Conservation (phyloP, 2,797 vertebrate genomes). For the Heteromormyrus szaboi region DNA sequence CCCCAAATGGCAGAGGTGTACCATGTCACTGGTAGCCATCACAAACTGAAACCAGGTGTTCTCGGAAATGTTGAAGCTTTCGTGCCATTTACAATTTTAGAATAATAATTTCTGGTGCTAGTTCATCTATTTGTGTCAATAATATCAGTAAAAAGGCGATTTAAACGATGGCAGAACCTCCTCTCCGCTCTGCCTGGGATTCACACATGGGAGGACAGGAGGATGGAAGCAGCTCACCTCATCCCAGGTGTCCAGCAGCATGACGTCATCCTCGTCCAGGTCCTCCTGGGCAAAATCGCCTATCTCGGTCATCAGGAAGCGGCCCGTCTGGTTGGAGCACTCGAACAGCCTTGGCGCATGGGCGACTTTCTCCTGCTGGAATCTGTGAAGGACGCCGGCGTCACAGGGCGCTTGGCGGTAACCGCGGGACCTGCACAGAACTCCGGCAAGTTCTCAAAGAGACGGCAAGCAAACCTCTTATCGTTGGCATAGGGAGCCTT, state of each 20-base stretch:
- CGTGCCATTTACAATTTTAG: background rate
- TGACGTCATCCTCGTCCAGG: constrained; percentile 84
- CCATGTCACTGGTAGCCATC: background rate
- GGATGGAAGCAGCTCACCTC: constrained; percentile 64
- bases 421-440: no score
- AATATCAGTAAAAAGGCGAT: background rate
- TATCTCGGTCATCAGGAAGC: constrained; percentile 78
- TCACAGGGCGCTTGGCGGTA: background rate
- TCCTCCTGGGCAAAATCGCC: constrained; percentile 74
- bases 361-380: constrained; percentile 57
- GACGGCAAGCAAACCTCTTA: constrained; percentile 62
- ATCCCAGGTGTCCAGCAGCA: constrained; percentile 88
- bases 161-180: background rate
- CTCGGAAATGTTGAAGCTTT: background rate
- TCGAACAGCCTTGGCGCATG: constrained; percentile 80
- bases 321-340: constrained; percentile 84
- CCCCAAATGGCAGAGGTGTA: background rate
- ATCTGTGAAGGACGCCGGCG: constrained; percentile 48
- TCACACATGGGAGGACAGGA: background rate
- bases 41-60: background rate
- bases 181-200: background rate
- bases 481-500: constrained; percentile 77
- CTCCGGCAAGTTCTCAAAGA: background rate
- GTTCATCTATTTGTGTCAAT: background rate
- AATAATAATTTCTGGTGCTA: background rate